Evolutionary conservation across 2,888 invertebrate genomes (phyloP).

Genomic region (Pimpla rufipes): DNA sequence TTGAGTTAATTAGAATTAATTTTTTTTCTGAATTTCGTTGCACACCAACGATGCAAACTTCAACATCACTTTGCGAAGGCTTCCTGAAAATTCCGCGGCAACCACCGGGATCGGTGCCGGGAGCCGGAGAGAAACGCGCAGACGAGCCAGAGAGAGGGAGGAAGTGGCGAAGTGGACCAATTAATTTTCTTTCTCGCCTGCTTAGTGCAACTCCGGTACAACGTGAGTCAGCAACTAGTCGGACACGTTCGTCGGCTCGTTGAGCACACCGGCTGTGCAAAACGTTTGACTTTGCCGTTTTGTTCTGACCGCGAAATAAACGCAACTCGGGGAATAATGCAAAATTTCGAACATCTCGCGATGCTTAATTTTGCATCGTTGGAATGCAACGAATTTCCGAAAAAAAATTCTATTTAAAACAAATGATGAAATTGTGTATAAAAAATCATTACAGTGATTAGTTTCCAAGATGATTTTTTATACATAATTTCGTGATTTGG

Average conservation of each 20-base stretch:
- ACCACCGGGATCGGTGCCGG: neutral
- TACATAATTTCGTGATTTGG: too few species aligned
- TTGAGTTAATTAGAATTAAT: too few species aligned
- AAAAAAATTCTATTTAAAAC: too few species aligned
- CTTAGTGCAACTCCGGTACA: conserved; percentile 47
- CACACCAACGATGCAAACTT: too few species aligned
- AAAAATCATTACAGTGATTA: too few species aligned
- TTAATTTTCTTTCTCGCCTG: conserved; percentile 64
- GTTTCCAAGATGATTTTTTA: too few species aligned
- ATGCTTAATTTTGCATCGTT: too few species aligned
- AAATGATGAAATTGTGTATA: too few species aligned
- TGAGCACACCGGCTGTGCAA: conserved; percentile 23
- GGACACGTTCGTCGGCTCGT: conserved; percentile 52
- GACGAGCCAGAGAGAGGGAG: conserved; percentile 11
- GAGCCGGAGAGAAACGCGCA: conserved; percentile 38
- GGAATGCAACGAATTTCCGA: too few species aligned
- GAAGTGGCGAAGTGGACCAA: conserved; percentile 61
- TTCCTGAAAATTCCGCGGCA: conserved; percentile 47
- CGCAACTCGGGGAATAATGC: neutral
- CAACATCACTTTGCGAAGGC: too few species aligned
- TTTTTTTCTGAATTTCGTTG: too few species aligned
- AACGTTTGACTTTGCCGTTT: conserved; percentile 38
- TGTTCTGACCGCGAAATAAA: neutral
- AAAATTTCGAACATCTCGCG: neutral
- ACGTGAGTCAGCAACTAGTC: conserved; percentile 37